These are phyloP conservation scores for Turritopsis dohrnii DNA, from an alignment of 30 jellyfish, hydroid and myxozoan genomes.

Conservation along the genomic window DNA sequence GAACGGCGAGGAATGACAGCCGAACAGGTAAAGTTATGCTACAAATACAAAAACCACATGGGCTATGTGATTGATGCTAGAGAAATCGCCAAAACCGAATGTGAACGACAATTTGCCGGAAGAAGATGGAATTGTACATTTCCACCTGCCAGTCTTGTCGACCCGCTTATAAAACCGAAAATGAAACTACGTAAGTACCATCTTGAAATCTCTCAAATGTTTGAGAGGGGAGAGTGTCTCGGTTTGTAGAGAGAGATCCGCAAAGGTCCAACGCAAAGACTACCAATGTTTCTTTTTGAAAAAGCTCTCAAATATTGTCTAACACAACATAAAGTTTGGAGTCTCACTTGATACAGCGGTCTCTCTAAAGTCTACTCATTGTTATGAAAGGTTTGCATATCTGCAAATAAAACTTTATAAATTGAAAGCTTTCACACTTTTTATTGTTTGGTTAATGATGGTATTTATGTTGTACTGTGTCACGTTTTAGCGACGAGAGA, in stretches of 20 bases:
- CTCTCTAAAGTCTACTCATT: background rate
- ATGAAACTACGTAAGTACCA: slow-evolving; percentile 59
- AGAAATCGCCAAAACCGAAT: slow-evolving; percentile 72
- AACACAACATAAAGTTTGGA: background rate
- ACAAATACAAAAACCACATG: slow-evolving; percentile 72
- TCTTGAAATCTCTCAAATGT: background rate
- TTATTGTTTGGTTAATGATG: no score
- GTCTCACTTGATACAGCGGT: background rate
- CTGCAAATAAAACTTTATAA: background rate
- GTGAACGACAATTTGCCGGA: slow-evolving; percentile 69
- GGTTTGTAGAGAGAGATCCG: background rate
- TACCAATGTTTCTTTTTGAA: background rate
- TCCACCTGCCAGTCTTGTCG: slow-evolving; percentile 47
- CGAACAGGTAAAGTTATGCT: slow-evolving; percentile 61
- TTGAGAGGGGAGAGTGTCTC: background rate
- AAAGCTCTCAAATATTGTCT: background rate
- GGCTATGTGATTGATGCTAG: slow-evolving; percentile 81
- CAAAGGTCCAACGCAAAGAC: background rate
- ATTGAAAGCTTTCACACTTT: no score
- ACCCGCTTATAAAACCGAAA: slow-evolving; percentile 57
- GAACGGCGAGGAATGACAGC: slow-evolving; percentile 71
- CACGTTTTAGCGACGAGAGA: slow-evolving; percentile 64
- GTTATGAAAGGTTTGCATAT: background rate
- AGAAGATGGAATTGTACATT: slow-evolving; percentile 95
- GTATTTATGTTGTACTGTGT: background rate